Evolutionary conservation across 2,113 vertebrate genomes (phyloP), one percentile per base, ranked within the genome.

Genomic region (Ornithorhynchus anatinus): DNA sequence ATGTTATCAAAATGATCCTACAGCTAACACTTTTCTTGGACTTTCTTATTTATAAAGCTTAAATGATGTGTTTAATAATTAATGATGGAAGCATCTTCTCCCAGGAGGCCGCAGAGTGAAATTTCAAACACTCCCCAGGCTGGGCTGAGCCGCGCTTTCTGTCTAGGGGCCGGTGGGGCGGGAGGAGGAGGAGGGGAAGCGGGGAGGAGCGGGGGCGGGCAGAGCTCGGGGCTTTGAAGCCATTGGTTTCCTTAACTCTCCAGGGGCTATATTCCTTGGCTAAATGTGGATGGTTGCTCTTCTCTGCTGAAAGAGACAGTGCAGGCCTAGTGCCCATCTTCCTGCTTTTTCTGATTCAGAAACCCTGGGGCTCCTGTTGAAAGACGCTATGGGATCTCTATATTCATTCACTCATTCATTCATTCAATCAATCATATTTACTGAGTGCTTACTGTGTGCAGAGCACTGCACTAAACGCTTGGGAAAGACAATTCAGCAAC

Each of bases 41-140:
- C 76, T 88, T 72, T 87, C 82, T 90, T 58, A 87, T 88, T 88
- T 86, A 85, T 86, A 85, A 78, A 52, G 71, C 61, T 77, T 85
- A 91, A 88, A 88, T 86, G 77, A 89, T 88, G 88, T 45, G 63
- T 53, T 88, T 88, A 79, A 83, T 89, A 89, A 91, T 83, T 85
- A 65, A 90, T 72, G 76, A 76, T 36, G 12, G 40, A 58, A 2
- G 35, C 65, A 31, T 66, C 72, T 71, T 85, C 72, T 74, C 62
- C 56, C 57, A 65, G 77, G 67, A 73, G 63, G 80, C 13, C 1
- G 45, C n/a, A 60, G 79, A 82, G 69, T 36, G 0, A 0, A 86
- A 82, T 79, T 73, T 72, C 82, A 13, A 52, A 20, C 25, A 38
- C 29, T 71, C 64, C 66, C 66, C 6, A 15, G 44, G 60, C 14